These are phyloP conservation scores for Psittacus erithacus DNA, from an alignment of 2,113 vertebrate genomes.

Conservation along the genomic window DNA sequence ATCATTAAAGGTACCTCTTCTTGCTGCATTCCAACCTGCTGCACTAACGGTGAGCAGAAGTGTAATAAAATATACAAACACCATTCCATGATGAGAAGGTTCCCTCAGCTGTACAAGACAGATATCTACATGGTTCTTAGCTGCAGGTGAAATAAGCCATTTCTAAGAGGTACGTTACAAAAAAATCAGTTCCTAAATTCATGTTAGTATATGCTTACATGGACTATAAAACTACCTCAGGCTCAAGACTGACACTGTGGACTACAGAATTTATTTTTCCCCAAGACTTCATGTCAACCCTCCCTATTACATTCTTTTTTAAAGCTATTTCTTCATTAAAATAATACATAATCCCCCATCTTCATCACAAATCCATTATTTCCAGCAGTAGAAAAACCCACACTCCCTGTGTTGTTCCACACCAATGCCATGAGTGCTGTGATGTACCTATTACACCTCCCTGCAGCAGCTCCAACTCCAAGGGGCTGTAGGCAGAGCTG, in stretches of 20 bases:
- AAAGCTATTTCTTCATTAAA: not conserved
- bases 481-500: not conserved
- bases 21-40: not conserved
- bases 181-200: not conserved
- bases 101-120: not conserved
- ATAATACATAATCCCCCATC: not conserved
- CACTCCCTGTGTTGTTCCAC: not conserved
- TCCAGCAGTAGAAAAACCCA: not conserved
- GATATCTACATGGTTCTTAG: not conserved
- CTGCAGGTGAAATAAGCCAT: not conserved
- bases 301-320: not conserved
- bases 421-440: accelerated
- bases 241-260: not conserved
- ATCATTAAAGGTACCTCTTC: not conserved
- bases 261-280: not conserved
- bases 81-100: not conserved
- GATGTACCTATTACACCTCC: not conserved
- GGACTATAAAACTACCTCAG: not conserved
- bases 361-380: not conserved
- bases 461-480: not conserved
- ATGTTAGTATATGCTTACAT: not conserved
- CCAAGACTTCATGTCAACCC: not conserved
- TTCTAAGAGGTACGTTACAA: not conserved
- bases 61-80: not conserved
- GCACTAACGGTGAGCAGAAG: not conserved